These are phyloP conservation scores for Eupristina koningsbergeri DNA, from an alignment of 1,140 invertebrate species.

Conservation along the genomic window DNA sequence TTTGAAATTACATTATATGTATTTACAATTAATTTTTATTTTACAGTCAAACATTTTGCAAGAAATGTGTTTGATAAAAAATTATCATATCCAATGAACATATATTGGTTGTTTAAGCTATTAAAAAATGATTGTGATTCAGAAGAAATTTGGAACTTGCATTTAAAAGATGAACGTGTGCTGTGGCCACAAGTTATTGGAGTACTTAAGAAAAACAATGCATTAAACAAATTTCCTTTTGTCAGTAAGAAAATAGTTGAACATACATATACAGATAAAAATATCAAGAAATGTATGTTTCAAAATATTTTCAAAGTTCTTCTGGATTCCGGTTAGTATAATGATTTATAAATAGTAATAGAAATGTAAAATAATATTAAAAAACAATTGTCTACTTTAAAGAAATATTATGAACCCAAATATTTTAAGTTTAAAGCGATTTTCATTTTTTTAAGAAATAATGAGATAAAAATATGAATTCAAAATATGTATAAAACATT, in stretches of 20 bases:
- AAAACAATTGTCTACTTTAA: too few species aligned
- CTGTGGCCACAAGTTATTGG: background rate
- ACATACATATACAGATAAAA: background rate
- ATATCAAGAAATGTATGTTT: background rate
- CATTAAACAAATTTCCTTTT: background rate
- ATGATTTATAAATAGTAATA: too few species aligned
- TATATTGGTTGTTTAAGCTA: constrained; percentile 10
- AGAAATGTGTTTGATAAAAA: background rate
- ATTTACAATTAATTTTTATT: background rate
- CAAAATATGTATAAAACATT: too few species aligned
- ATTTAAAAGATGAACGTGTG: background rate
- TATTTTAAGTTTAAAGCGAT: too few species aligned
- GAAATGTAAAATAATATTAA: too few species aligned
- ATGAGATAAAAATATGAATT: too few species aligned
- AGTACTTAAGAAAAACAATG: background rate
- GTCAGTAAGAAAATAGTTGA: constrained; percentile 20
- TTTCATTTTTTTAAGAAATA: too few species aligned
- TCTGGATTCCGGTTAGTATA: constrained; percentile 35
- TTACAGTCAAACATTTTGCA: constrained; percentile 22
- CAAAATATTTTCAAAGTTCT: background rate
- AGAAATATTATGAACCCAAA: too few species aligned
- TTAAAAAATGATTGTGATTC: constrained; percentile 16
- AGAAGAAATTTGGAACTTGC: constrained; percentile 26
- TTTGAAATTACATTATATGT: background rate
- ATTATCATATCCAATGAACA: background rate